Percentiles rank a stretch among this genome's conserved stretches.
Conservation (phyloP, 2,888 invertebrate genomes). For the Caenorhabditis angaria region DNA sequence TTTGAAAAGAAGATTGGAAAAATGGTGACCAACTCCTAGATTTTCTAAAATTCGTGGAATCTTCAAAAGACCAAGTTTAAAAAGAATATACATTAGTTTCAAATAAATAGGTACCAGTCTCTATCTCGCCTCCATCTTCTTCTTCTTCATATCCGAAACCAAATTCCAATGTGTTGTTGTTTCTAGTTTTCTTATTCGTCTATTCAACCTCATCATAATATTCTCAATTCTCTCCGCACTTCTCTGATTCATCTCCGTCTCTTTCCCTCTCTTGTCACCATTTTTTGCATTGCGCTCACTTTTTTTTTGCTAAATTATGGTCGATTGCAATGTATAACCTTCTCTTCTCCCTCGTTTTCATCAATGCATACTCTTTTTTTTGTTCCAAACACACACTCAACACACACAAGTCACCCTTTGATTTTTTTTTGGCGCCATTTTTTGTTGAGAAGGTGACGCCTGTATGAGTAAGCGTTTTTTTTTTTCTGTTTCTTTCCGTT, state of each 20-base stretch:
- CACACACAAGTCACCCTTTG: neutral
- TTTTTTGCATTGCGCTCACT: constrained; percentile 34
- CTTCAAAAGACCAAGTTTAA: neutral
- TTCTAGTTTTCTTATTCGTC: neutral
- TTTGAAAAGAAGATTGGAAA: neutral
- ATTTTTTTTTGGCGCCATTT: neutral
- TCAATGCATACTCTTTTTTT: constrained; percentile 3
- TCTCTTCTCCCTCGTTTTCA: constrained; percentile 19
- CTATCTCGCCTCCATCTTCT: constrained; percentile 8
- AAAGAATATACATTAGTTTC: neutral
- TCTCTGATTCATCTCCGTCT: constrained; percentile 15
- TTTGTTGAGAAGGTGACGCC: constrained; percentile 1
- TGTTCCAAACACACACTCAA: neutral
- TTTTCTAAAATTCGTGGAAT: too few relatives aligned
- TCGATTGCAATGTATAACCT: constrained; percentile 49
- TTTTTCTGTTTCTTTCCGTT: neutral
- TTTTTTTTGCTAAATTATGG: constrained; percentile 38
- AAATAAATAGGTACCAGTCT: neutral
- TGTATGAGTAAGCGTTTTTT: too few relatives aligned
- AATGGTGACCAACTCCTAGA: too few relatives aligned
- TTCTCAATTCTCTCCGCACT: neutral
- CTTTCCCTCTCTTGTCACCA: constrained; percentile 5
- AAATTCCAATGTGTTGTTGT: constrained; percentile 10
- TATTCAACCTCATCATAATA: neutral
- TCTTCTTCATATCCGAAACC: constrained; percentile 26